phyloP scores from a whole-genome alignment of 2,797 vertebrate genomes.

The Acipenser ruthenus region DNA sequence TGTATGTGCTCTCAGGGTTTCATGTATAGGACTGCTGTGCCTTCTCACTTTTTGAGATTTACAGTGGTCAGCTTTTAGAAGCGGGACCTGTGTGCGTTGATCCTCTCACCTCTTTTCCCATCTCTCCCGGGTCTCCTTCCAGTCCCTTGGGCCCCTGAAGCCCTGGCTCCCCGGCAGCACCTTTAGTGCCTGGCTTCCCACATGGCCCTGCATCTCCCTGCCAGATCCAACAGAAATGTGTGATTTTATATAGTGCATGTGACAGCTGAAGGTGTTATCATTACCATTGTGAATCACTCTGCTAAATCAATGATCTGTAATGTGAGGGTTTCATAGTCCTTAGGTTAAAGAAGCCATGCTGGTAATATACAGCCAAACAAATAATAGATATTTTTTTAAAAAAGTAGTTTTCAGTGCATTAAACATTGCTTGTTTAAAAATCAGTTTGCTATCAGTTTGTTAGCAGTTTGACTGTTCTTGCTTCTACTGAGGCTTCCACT shows the following conservation, averaged over 20 bases:
- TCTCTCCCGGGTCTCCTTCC: conserved; percentile 57
- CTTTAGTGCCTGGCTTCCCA: conserved; percentile 46
- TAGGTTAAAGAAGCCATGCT: conserved; percentile 5
- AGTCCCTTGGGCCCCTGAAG: conserved; percentile 48
- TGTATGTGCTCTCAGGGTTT: too few species aligned
- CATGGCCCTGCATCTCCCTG: conserved; percentile 56
- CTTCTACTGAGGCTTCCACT: not conserved
- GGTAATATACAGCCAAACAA: conserved; percentile 3
- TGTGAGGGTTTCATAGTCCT: conserved; percentile 41
- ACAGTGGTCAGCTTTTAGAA: not conserved
- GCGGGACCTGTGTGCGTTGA: not conserved
- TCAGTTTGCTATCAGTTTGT: too few species aligned
- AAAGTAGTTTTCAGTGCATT: too few species aligned
- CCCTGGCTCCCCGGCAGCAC: conserved; percentile 57
- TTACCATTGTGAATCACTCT: conserved; percentile 31
- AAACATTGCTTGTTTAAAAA: too few species aligned
- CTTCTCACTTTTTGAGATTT: not conserved
- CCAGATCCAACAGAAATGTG: conserved; percentile 11
- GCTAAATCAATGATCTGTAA: conserved; percentile 51
- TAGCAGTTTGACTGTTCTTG: too few species aligned
- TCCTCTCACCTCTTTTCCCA: conserved; percentile 47
- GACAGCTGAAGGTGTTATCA: conserved; percentile 2
- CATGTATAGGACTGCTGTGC: too few species aligned
- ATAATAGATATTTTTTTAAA: too few species aligned
- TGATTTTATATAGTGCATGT: not conserved